Evolutionary conservation across 2,888 invertebrate species (phyloP).

Genomic region (Venustoraphidia nigricollis): DNA sequence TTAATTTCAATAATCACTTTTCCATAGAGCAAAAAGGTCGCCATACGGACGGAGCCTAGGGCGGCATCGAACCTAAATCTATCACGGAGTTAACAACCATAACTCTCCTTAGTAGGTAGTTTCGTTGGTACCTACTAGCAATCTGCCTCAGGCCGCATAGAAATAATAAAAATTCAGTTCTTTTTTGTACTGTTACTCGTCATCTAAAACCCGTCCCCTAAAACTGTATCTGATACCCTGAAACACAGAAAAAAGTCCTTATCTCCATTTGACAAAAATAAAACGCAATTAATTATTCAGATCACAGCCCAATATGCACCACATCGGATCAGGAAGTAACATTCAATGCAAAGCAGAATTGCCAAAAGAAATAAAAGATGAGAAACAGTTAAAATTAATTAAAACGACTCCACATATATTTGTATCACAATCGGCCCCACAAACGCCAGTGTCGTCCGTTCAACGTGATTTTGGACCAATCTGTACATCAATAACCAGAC

Average conservation of each 20-base stretch:
- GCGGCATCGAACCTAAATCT: no score
- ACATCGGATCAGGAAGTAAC: slow-evolving; percentile 24
- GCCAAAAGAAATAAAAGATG: slow-evolving; percentile 15
- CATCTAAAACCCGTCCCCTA: background rate
- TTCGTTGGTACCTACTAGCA: no score
- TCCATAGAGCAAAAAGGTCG: no score
- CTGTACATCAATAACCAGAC: slow-evolving; percentile 22
- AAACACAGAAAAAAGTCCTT: background rate
- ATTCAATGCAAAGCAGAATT: slow-evolving; percentile 22
- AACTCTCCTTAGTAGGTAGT: no score
- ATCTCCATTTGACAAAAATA: background rate
- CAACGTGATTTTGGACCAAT: slow-evolving; percentile 20
- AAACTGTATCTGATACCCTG: background rate
- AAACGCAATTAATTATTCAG: slow-evolving; percentile 14
- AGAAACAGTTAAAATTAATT: no score
- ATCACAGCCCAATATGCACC: slow-evolving; percentile 28
- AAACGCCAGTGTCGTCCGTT: slow-evolving; percentile 26
- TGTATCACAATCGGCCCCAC: slow-evolving; percentile 27
- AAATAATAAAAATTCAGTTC: no score
- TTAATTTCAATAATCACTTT: no score
- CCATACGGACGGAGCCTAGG: no score
- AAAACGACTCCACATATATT: slow-evolving; percentile 16
- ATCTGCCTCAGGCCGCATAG: no score
- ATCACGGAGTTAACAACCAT: no score
- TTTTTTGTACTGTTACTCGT: background rate